These are phyloP conservation scores for Columba livia DNA, from an alignment of 2,113 vertebrate species.

Conservation along the genomic window DNA sequence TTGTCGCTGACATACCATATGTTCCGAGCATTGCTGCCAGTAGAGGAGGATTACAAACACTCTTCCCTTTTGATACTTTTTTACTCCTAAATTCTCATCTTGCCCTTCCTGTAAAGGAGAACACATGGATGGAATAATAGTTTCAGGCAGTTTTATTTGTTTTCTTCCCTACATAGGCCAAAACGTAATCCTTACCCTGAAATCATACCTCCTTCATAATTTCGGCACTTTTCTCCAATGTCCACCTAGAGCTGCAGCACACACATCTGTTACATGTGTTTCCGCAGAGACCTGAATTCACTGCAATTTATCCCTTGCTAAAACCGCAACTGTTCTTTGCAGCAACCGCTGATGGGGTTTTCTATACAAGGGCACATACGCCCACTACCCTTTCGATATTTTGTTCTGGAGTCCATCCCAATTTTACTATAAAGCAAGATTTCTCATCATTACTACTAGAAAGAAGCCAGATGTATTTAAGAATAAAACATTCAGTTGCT, in stretches of 20 bases:
- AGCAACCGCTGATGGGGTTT: neutral
- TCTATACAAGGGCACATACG: neutral
- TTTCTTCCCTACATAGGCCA: neutral
- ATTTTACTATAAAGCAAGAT: neutral
- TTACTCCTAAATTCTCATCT: conserved; percentile 1
- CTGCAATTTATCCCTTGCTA: neutral
- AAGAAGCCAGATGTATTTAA: neutral
- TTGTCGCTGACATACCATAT: conserved; percentile 52
- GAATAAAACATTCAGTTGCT: neutral
- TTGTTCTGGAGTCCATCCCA: neutral
- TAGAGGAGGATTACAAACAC: conserved; percentile 4
- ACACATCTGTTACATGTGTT: neutral
- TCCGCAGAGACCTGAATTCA: neutral
- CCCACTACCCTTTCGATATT: neutral
- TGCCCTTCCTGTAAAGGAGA: neutral
- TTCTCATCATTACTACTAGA: neutral
- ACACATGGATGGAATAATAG: neutral
- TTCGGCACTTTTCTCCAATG: neutral
- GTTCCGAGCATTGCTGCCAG: conserved; percentile 44
- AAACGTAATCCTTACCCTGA: neutral
- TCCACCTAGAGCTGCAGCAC: neutral
- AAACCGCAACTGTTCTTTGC: neutral
- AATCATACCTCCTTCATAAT: neutral
- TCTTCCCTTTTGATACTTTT: neutral
- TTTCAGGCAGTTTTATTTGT: neutral